Base-by-base conservation (phyloP, 2,113 vertebrate species). In the Mesocricetus auratus region DNA sequence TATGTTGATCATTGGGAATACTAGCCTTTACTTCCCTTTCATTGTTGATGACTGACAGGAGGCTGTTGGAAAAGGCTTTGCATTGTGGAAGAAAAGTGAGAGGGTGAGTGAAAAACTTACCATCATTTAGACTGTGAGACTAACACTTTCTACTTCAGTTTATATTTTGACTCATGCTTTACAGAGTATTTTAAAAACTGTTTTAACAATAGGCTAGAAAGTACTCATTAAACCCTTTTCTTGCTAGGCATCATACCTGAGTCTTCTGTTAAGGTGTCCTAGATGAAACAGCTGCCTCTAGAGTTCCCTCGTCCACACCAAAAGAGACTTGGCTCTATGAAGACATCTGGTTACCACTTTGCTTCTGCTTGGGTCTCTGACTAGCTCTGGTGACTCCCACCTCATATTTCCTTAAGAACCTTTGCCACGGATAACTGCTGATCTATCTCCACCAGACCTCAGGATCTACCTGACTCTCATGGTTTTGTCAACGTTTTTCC, bases 101-200 rank as follows among this genome's bases (percentile, higher is more conserved):
- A 96, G 17, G 33, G 15, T 29, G 73, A 83, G 31, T 89, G 82
- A 78, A 87, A 26, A 93, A 96, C 5, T 94, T 86, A 75, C 16
- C 3, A 79, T 93, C 22, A 29, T 92, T 93, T 60, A 68, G 62
- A 95, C 88, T 68, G 77, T 83, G 42, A 31, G 73, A 88, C 68
- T 90, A 83, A 86, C 81, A 73, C 86, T 87, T 95, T 95, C 64
- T 31, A 79, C 96, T 66, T 82, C 77, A 89, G 56, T 87, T 94
- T 96, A 47, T 74, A 86, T 94, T 97, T 94, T 95, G 90, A 95
- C 71, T 89, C 21, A 79, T 79, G 68, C 33, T 91, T 96, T 96
- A 31, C 77, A 75, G 68, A 82, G 33, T 36, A 91, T 97, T 94
- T 86, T 73, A 50, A 96, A 94, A 97, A 74, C 89, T 78, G 56